phyloP scores from a whole-genome alignment of 2,888 invertebrate genomes.

The Pantelozetes paolii region DNA sequence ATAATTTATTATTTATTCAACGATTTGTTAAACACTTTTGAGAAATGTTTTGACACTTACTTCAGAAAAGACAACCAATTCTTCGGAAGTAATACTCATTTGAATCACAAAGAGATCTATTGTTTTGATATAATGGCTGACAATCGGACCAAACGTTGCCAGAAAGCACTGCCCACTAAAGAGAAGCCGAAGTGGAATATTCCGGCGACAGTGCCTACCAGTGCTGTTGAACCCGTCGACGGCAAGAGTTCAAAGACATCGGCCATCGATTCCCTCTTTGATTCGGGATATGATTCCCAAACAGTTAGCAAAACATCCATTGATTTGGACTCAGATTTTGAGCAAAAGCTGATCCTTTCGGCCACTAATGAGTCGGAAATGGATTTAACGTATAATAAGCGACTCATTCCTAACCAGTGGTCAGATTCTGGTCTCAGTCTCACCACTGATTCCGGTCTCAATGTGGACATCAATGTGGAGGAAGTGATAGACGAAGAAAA shows the following conservation, averaged over 20 bases:
- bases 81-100: not conserved
- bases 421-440: slow-evolving; percentile 38
- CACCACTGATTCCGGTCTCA: slow-evolving; percentile 37
- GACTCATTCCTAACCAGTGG: slow-evolving; percentile 10
- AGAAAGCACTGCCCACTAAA: not conserved
- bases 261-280: slow-evolving; percentile 34
- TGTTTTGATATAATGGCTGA: not conserved
- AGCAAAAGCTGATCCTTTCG: not conserved
- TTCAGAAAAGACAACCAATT: not conserved
- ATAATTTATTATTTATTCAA: not conserved
- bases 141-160: not conserved
- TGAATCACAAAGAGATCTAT: not conserved
- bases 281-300: slow-evolving; percentile 38
- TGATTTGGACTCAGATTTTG: slow-evolving; percentile 1
- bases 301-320: slow-evolving; percentile 40
- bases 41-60: slow-evolving; percentile 9
- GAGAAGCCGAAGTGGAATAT: slow-evolving; percentile 1
- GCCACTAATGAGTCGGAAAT: not conserved
- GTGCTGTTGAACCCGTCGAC: not conserved
- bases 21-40: not conserved
- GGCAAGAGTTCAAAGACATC: slow-evolving; percentile 12
- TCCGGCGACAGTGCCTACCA: not conserved
- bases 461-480: slow-evolving; percentile 10
- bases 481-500: not conserved
- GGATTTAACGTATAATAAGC: not conserved